A percentile compares a stretch with the other conserved stretches of the same genome.
Evolutionary conservation across 2,888 invertebrate species (phyloP).

Genomic region (Busseola fusca): DNA sequence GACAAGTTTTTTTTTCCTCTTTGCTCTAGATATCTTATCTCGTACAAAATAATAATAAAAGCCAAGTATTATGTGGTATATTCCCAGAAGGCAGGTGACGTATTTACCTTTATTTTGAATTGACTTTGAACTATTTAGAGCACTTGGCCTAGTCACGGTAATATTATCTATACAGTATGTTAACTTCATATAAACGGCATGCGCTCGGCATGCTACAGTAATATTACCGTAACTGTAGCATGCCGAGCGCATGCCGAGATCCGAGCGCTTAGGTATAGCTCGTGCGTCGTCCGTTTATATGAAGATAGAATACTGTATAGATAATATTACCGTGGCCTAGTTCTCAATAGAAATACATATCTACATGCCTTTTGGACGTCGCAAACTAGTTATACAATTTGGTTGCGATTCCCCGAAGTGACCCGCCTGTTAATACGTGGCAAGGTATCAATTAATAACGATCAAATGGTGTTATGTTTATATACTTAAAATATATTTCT

Average conservation of each 20-base stretch:
- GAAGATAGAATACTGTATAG: too few relatives aligned
- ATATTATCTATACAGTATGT: too few relatives aligned
- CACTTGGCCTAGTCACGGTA: too few relatives aligned
- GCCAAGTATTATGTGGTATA: constrained; percentile 2
- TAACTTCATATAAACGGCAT: too few relatives aligned
- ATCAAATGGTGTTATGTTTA: constrained; percentile 38
- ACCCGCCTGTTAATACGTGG: constrained; percentile 32
- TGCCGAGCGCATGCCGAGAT: too few relatives aligned
- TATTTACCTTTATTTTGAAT: constrained; percentile 25
- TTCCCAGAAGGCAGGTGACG: constrained; percentile 45
- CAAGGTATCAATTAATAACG: constrained; percentile 52
- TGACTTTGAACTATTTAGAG: constrained; percentile 39
- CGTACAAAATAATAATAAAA: constrained; percentile 12
- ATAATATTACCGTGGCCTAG: too few relatives aligned
- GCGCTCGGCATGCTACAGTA: too few relatives aligned
- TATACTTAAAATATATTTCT: constrained; percentile 20
- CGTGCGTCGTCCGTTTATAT: too few relatives aligned
- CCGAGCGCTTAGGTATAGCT: too few relatives aligned
- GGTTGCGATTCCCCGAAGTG: constrained; percentile 47
- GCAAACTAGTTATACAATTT: constrained; percentile 47
- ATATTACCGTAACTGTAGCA: too few relatives aligned
- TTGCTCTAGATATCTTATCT: background rate
- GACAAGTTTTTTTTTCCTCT: background rate
- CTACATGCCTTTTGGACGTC: constrained; percentile 36
- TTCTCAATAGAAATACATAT: constrained; percentile 27